Evolutionary conservation across 2,888 invertebrate genomes (phyloP), one percentile per base, ranked within the genome.

Genomic region (Apocheima hispidaria): DNA sequence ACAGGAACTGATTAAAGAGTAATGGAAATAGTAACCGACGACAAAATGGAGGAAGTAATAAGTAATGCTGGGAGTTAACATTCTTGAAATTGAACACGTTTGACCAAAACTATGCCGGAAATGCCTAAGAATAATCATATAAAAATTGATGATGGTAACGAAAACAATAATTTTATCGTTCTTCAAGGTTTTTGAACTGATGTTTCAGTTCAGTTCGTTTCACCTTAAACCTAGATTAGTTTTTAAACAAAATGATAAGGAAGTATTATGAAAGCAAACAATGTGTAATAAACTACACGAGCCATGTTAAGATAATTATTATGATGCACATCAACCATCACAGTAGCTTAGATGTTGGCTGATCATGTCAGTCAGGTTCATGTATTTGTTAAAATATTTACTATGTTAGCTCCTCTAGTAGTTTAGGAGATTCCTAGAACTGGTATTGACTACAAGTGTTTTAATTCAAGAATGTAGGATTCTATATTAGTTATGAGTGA

Each of bases 281-380:
- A 54, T 49, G 52, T 43, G n/a, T 41, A 35, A 48, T 46, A 56
- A 61, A 35, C 12, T 46, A 21, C 53, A 52, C 54, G 40, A 59
- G 38, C 30, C 33, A 50, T 38, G 53, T 28, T 56, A 50, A 51
- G 48, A 57, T 62, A 60, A 57, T 54, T 64, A 57, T 46, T 49
- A 55, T 50, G 60, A 62, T 60, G 58, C 43, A 56, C 40, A 60
- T 67, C 16, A 53, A 6, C n/a, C 46, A 43, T 43, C 33, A 43
- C 40, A 55, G 50, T 46, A 16, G 43, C 26, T 44, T 26, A 36
- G 58, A 36, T 28, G 18, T 53, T 41, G 49, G 33, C 49, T 48
- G 48, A 50, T 68, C 63, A 65, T 60, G 67, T 68, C 65, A 68
- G 10, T 16, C 23, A 44, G n/a, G n/a, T 44, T 38, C 36, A 50